Conservation (phyloP, 2,113 vertebrate species). For the Ictalurus furcatus region DNA sequence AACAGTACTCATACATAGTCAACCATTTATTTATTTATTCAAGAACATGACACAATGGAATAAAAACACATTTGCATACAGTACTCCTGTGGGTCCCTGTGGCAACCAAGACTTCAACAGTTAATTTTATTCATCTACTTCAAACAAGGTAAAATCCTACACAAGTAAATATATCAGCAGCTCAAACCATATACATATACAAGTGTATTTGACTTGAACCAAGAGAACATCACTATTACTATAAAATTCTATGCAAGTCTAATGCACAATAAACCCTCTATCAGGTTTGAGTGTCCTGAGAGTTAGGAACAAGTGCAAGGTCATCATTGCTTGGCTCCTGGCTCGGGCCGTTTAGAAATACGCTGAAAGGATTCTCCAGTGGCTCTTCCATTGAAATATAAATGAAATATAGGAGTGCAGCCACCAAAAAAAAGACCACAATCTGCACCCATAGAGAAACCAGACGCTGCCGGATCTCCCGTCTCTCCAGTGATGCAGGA, state of each 20-base stretch:
- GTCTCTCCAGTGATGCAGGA: constrained; percentile 58
- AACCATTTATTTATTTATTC: constrained; percentile 45
- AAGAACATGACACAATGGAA: constrained; percentile 8
- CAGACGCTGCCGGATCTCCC: constrained; percentile 53
- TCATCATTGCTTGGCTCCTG: constrained; percentile 39
- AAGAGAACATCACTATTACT: neutral
- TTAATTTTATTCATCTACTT: neutral
- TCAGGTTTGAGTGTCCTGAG: constrained; percentile 22
- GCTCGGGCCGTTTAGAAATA: constrained; percentile 51
- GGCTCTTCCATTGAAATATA: constrained; percentile 65
- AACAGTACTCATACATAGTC: neutral
- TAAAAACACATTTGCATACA: constrained; percentile 3
- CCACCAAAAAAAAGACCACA: constrained; percentile 66
- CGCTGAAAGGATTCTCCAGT: constrained; percentile 46
- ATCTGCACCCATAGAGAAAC: constrained; percentile 70
- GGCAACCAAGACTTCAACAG: neutral
- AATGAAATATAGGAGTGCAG: constrained; percentile 70
- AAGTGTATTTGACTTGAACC: neutral
- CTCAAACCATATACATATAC: neutral
- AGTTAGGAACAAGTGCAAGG: constrained; percentile 7
- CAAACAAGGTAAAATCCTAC: neutral
- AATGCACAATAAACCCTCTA: neutral
- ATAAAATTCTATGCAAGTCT: neutral
- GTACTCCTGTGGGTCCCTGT: neutral
- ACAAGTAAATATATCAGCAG: neutral